Percentiles rank a stretch among this genome's conserved stretches.
These are phyloP conservation scores for Sebastes schlegelii DNA, from an alignment of 2,113 vertebrate genomes.

Conservation along the genomic window DNA sequence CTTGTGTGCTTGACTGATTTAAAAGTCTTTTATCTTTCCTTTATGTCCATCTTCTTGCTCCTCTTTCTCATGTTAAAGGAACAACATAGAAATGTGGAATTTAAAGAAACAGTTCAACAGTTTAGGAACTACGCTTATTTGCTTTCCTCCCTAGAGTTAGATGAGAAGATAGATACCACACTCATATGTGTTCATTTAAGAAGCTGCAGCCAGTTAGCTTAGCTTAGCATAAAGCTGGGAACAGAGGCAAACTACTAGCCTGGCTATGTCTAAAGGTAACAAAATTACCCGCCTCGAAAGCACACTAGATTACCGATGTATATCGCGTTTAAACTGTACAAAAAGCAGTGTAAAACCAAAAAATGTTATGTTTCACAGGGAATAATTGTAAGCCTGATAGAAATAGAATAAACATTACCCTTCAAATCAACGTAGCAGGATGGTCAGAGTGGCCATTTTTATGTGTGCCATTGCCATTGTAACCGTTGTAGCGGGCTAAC, in stretches of 20 bases:
- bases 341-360: neutral
- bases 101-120: neutral
- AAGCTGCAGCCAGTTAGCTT: neutral
- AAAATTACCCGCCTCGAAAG: neutral
- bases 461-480: no score
- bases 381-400: no score
- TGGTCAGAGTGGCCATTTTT: no score
- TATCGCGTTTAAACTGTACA: neutral
- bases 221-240: neutral
- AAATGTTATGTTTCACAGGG: neutral
- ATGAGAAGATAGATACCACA: neutral
- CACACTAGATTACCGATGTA: neutral
- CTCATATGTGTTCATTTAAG: neutral
- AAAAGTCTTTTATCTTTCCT: neutral
- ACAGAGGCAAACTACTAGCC: neutral
- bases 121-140: neutral
- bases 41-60: neutral
- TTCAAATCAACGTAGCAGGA: no score
- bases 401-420: no score
- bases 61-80: neutral
- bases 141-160: neutral
- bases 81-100: neutral
- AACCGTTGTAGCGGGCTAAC: no score
- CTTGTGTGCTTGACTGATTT: neutral
- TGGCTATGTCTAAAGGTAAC: neutral